phyloP scores from a whole-genome alignment of 2,888 invertebrate species.

The Morpho deidamia region DNA sequence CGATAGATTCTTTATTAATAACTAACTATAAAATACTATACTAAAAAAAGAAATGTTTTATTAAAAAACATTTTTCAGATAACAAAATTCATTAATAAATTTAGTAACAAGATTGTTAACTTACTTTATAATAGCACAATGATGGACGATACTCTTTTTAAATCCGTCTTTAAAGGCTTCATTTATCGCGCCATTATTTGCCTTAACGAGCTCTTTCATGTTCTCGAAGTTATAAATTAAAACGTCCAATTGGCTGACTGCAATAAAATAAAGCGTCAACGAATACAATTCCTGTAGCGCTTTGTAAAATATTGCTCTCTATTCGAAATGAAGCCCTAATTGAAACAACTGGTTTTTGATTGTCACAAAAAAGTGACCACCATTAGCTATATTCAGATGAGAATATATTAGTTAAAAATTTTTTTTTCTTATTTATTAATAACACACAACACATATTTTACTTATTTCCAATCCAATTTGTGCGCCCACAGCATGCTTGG shows the following conservation, averaged over 20 bases:
- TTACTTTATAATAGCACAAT: conserved; percentile 12
- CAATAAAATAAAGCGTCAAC: conserved; percentile 1
- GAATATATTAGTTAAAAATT: too few relatives aligned
- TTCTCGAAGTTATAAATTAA: conserved; percentile 13
- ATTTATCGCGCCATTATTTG: background rate
- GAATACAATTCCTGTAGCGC: background rate
- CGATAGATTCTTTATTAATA: too few relatives aligned
- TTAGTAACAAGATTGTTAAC: conserved; percentile 1
- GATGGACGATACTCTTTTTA: conserved; percentile 9
- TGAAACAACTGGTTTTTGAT: background rate
- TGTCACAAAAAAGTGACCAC: background rate
- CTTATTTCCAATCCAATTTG: too few relatives aligned
- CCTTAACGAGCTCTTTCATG: conserved; percentile 4
- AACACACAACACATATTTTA: too few relatives aligned
- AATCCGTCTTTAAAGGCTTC: conserved; percentile 7
- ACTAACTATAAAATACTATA: too few relatives aligned
- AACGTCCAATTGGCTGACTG: conserved; percentile 11
- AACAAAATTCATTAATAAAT: background rate
- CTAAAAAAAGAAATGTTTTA: too few relatives aligned
- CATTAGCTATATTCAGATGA: too few relatives aligned
- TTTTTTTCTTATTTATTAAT: too few relatives aligned
- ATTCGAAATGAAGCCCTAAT: background rate
- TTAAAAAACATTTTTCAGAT: background rate
- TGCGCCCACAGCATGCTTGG: too few relatives aligned
- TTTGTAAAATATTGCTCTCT: background rate